Percentiles rank a stretch among this genome's conserved stretches.
Conservation (phyloP, 2,888 invertebrate genomes). For the Bellardia bayeri region DNA sequence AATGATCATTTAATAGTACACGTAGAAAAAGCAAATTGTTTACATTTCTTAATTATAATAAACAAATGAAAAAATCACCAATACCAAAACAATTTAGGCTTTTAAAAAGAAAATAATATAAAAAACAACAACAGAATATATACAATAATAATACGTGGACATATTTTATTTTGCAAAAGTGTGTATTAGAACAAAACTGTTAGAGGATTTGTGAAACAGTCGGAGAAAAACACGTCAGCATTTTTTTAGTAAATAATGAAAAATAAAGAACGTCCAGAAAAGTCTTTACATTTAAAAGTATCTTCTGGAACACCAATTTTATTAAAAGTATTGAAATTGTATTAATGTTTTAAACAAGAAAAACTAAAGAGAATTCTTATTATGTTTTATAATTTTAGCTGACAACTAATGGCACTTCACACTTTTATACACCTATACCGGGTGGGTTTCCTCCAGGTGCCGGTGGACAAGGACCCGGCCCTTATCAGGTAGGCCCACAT, state of each 20-base stretch:
- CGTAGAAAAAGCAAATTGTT: constrained; percentile 39
- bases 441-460: constrained; percentile 85
- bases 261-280: constrained; percentile 8
- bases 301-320: constrained; percentile 17
- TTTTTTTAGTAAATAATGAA: constrained; percentile 26
- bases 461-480: constrained; percentile 81
- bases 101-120: not conserved
- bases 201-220: not conserved
- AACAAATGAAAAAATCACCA: not conserved
- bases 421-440: constrained; percentile 87
- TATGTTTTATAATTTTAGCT: constrained; percentile 85
- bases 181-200: not conserved
- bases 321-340: constrained; percentile 56
- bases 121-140: constrained; percentile 19
- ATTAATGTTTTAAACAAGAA: not conserved
- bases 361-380: constrained; percentile 8
- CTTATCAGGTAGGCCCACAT: constrained; percentile 81
- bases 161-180: not conserved
- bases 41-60: constrained; percentile 43
- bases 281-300: not conserved
- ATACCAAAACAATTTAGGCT: not conserved
- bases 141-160: constrained; percentile 18
- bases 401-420: constrained; percentile 89
- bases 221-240: constrained; percentile 61
- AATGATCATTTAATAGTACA: constrained; percentile 24